A percentile compares a stretch with the other conserved stretches of the same genome.
Conservation (phyloP, 1,140 invertebrate species). For the Drosophila sproati region DNA sequence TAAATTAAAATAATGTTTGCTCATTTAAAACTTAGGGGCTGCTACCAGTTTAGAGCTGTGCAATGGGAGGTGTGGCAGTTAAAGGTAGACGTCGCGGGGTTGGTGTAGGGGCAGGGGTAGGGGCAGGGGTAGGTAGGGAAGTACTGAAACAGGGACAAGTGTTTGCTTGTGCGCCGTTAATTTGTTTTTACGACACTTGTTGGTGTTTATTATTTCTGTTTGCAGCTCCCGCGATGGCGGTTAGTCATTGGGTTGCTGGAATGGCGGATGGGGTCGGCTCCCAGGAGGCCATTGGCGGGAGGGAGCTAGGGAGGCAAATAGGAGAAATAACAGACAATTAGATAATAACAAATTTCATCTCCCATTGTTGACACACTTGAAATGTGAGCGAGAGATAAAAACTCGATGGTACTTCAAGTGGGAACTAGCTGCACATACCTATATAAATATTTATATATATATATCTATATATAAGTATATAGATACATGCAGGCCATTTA, state of each 20-base stretch:
- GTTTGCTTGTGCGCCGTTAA: slow-evolving; percentile 63
- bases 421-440: not conserved
- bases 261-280: not conserved
- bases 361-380: slow-evolving; percentile 43
- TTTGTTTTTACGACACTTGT: slow-evolving; percentile 68
- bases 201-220: slow-evolving; percentile 66
- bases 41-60: slow-evolving; percentile 5
- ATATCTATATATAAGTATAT: no score
- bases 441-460: not conserved
- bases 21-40: slow-evolving; percentile 61
- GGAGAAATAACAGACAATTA: slow-evolving; percentile 44
- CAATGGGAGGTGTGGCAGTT: not conserved
- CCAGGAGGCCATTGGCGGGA: slow-evolving; percentile 15
- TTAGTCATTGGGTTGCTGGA: slow-evolving; percentile 32
- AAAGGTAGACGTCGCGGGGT: no score
- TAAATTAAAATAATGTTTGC: slow-evolving; percentile 68
- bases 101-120: not conserved
- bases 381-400: slow-evolving; percentile 34
- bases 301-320: slow-evolving; percentile 6
- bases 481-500: not conserved
- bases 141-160: slow-evolving; percentile 35
- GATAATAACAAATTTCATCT: slow-evolving; percentile 53
- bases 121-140: not conserved
- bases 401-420: slow-evolving; percentile 17
- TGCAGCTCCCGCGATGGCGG: slow-evolving; percentile 54